Conservation (phyloP, 2,797 vertebrate species). For the Cacajao melanocephalus region DNA sequence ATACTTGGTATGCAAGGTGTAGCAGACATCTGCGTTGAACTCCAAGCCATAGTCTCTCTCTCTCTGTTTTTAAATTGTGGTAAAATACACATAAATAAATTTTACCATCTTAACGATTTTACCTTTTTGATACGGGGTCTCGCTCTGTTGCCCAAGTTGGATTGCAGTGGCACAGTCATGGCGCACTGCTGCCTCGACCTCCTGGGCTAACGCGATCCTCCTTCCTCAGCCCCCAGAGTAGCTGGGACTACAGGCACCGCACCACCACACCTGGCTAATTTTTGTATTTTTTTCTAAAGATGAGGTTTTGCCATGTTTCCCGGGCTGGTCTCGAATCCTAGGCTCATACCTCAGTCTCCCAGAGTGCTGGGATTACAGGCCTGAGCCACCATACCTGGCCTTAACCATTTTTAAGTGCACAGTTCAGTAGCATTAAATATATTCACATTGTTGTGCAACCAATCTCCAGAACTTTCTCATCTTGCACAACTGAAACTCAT, state of each 20-base stretch:
- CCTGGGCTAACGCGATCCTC: not conserved
- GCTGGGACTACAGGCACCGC: not conserved
- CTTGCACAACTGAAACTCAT: not conserved
- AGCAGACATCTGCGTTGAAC: not conserved
- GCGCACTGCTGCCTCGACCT: not conserved
- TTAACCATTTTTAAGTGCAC: not conserved
- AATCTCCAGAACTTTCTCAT: not conserved
- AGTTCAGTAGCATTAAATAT: not conserved
- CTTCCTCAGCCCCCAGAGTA: not conserved
- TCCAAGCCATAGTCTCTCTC: not conserved
- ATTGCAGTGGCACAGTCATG: not conserved
- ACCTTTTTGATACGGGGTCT: not conserved
- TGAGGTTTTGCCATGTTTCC: not conserved
- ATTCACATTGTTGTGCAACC: not conserved
- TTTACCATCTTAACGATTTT: not conserved
- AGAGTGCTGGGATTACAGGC: not conserved
- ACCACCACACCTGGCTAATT: not conserved
- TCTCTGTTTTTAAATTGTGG: not conserved
- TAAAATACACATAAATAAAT: not conserved
- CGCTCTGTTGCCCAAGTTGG: not conserved
- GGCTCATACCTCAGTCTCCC: not conserved
- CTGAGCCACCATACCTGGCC: not conserved
- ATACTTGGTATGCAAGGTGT: not conserved
- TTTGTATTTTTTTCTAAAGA: not conserved
- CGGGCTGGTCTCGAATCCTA: not conserved